Evolutionary conservation across 2,797 vertebrate species (phyloP).

Genomic region (Heteromormyrus szaboi): DNA sequence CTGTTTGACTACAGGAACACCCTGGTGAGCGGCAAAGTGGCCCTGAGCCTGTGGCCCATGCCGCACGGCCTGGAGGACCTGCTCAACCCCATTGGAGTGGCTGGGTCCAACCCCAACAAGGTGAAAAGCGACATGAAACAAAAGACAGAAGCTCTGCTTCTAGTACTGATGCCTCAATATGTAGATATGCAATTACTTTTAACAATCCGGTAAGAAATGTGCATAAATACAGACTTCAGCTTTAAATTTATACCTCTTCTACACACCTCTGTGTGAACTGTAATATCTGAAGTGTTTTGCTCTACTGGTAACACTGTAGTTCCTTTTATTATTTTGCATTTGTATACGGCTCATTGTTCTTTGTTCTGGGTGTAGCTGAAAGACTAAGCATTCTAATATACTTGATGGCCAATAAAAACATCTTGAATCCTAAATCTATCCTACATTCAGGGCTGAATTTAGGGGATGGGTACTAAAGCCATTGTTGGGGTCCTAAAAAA

Average conservation of each 20-base stretch:
- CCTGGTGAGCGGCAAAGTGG: slow-evolving; percentile 50
- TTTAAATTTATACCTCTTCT: not conserved
- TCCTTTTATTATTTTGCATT: not conserved
- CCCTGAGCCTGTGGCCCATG: slow-evolving; percentile 51
- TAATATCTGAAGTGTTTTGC: not conserved
- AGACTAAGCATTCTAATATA: not conserved
- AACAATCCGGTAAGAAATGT: not conserved
- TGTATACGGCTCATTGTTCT: not conserved
- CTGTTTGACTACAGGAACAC: slow-evolving; percentile 55
- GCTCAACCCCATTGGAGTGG: slow-evolving; percentile 54
- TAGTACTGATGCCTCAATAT: not conserved
- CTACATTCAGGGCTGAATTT: not conserved
- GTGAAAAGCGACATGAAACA: slow-evolving; percentile 24
- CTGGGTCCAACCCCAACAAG: slow-evolving; percentile 56
- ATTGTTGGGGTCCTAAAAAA: not conserved
- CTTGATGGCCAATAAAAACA: not conserved
- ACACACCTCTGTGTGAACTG: not conserved
- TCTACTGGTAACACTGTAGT: not conserved
- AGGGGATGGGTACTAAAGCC: not conserved
- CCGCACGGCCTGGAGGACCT: slow-evolving; percentile 55
- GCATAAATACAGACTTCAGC: not conserved
- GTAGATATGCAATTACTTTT: not conserved
- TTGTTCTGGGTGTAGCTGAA: not conserved
- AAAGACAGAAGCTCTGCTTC: not conserved
- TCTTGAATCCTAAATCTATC: not conserved